These are phyloP conservation scores for Amphilophus citrinellus DNA, from an alignment of 2,113 vertebrate genomes.

Conservation along the genomic window DNA sequence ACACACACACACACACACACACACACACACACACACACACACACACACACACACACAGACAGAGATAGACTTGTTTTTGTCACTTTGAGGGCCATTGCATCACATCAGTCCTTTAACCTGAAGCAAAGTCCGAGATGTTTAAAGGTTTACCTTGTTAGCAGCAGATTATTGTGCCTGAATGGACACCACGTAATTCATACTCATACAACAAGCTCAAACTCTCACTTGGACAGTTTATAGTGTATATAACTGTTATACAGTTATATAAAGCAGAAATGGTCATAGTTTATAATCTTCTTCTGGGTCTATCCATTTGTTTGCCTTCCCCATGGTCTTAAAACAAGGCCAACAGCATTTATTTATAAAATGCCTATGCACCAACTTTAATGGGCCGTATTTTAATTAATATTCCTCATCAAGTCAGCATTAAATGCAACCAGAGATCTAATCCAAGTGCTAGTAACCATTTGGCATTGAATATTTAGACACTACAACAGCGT, in stretches of 20 bases:
- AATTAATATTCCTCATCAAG: conserved; percentile 65
- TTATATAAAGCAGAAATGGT: conserved; percentile 24
- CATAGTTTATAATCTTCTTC: conserved; percentile 10
- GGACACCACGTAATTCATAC: not conserved
- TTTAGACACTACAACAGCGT: conserved; percentile 53
- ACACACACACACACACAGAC: too few species aligned
- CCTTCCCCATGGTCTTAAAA: conserved; percentile 36
- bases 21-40: too few species aligned
- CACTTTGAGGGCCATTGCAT: conserved; percentile 5
- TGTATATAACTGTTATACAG: not conserved
- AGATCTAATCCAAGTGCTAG: conserved; percentile 37
- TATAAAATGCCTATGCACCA: conserved; percentile 28
- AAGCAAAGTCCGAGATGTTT: not conserved
- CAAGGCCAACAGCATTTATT: conserved; percentile 14
- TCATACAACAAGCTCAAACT: not conserved
- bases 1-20: too few species aligned
- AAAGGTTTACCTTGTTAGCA: not conserved
- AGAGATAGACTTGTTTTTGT: not conserved
- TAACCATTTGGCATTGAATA: conserved; percentile 48
- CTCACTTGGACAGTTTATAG: not conserved
- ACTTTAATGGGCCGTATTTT: conserved; percentile 29
- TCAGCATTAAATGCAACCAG: conserved; percentile 38
- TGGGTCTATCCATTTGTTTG: conserved; percentile 1
- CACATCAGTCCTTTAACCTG: not conserved
- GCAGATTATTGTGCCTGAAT: not conserved